phyloP scores from a whole-genome alignment of 1,140 invertebrate genomes.

The Drosophila kepulauana region DNA sequence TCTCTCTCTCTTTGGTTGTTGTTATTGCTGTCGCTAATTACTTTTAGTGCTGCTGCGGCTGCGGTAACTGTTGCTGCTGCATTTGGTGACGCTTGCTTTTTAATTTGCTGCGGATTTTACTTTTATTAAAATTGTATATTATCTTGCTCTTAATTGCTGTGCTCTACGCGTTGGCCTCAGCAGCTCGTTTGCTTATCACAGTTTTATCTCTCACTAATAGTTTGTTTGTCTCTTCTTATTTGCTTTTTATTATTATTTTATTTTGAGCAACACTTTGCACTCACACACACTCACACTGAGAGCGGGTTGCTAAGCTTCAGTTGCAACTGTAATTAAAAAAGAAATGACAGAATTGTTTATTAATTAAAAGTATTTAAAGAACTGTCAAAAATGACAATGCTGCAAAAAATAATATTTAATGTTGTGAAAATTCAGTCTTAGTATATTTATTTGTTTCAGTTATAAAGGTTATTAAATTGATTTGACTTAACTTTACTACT shows the following conservation, averaged over 20 bases:
- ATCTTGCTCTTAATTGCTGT: slow-evolving; percentile 50
- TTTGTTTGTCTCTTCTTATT: slow-evolving; percentile 20
- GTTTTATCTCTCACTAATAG: slow-evolving; percentile 51
- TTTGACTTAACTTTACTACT: too few relatives aligned
- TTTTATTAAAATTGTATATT: slow-evolving; percentile 83
- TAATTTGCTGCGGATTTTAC: slow-evolving; percentile 74
- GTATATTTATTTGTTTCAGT: too few relatives aligned
- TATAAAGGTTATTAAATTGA: too few relatives aligned
- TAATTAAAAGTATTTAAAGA: slow-evolving; percentile 14
- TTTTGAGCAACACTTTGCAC: slow-evolving; percentile 31
- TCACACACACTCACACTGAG: slow-evolving; percentile 14
- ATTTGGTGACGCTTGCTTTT: slow-evolving; percentile 72
- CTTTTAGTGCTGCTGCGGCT: slow-evolving; percentile 63
- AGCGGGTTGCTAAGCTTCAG: slow-evolving; percentile 14
- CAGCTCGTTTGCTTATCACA: slow-evolving; percentile 71
- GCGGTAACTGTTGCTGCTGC: slow-evolving; percentile 57
- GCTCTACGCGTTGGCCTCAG: slow-evolving; percentile 20
- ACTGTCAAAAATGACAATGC: too few relatives aligned
- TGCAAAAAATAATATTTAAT: too few relatives aligned
- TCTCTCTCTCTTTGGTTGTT: slow-evolving; percentile 7
- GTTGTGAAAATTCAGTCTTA: too few relatives aligned
- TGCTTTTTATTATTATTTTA: neutral
- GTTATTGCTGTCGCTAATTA: slow-evolving; percentile 64
- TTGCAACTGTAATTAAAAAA: slow-evolving; percentile 68
- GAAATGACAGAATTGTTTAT: slow-evolving; percentile 38